Base-by-base conservation (phyloP, 1,140 invertebrate genomes). In the Anthonomus grandis region DNA sequence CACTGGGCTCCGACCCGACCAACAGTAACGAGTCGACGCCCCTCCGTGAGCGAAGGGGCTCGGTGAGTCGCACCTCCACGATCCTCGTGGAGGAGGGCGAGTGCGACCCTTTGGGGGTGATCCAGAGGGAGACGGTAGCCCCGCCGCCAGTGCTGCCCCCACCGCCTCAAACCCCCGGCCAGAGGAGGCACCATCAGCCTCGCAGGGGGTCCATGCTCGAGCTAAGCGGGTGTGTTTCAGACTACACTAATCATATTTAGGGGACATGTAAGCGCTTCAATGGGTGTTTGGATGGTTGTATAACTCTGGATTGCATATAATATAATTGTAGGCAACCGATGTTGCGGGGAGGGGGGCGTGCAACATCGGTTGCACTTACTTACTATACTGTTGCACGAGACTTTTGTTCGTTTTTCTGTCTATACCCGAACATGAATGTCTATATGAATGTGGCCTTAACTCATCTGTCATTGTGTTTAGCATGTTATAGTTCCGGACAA, bases 171-270 rank as follows among this genome's bases (percentile, higher is more conserved):
- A 78, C 76, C 12, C 77, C 77, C 5, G 75, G 74, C 22, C 83
- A 84, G 70, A 72, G 83, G 18, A 76, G 83, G 10, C n/a, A n/a
- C n/a, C n/a, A n/a, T n/a, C 83, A 84, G 64, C 79, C 80, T 47
- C 75, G 83, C 60, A 71, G 83, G 62, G 82, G 83, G 64, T 85
- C 83, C 13, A 83, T 85, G 82, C 70, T 85, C 62, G 83, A 85
- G 69, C 74, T 85, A 9, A 83, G 78, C 59, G 83, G 83, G 83
- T 85, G 77, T 73, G 82, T 81, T 69, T 58, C 66, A 57, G 63
- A 63, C 62, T 59, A 61, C 46, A 60, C 58, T 69, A 63, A 59
- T 64, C 65, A 67, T 67, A 65, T 67, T 56, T 65, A 63, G 63
- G 49, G n/a, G 39, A 41, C 39, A 59, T 54, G 61, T 63, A 60